Evolutionary conservation across 2,113 vertebrate genomes (phyloP).

Genomic region (Caloenas nicobarica): DNA sequence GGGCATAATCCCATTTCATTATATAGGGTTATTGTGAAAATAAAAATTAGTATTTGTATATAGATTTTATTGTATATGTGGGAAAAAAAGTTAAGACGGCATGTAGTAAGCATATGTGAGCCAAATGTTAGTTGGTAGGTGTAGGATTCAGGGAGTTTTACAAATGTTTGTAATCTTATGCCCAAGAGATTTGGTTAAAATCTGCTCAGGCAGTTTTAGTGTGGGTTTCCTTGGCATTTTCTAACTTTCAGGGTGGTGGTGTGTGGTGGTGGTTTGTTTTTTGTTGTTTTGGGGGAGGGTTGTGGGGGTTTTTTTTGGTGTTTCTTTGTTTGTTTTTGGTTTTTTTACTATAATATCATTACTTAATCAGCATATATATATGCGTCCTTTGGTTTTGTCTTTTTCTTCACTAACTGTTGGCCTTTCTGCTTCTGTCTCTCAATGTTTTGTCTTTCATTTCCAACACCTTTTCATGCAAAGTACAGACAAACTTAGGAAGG

Average conservation of each 20-base stretch:
- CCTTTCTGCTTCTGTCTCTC: neutral
- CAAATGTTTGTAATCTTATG: neutral
- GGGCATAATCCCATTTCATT: neutral
- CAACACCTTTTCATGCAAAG: neutral
- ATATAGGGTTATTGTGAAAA: neutral
- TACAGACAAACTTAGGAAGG: neutral
- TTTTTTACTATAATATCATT: neutral
- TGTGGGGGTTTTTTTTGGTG: too few relatives aligned
- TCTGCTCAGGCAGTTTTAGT: neutral
- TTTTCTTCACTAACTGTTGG: neutral
- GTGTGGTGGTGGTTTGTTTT: neutral
- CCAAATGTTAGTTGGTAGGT: fast-evolving
- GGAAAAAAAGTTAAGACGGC: neutral
- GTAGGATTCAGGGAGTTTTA: neutral
- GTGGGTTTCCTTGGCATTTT: neutral
- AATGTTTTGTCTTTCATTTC: neutral
- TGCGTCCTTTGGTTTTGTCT: neutral
- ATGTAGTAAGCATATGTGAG: fast-evolving
- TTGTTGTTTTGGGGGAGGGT: too few relatives aligned
- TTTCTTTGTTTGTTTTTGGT: neutral
- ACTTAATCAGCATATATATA: neutral
- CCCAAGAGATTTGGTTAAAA: neutral
- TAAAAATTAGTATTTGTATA: neutral
- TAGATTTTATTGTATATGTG: neutral
- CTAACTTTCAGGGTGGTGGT: neutral